Evolutionary conservation across 2,113 vertebrate species (phyloP).

Genomic region (Elachura formosa): DNA sequence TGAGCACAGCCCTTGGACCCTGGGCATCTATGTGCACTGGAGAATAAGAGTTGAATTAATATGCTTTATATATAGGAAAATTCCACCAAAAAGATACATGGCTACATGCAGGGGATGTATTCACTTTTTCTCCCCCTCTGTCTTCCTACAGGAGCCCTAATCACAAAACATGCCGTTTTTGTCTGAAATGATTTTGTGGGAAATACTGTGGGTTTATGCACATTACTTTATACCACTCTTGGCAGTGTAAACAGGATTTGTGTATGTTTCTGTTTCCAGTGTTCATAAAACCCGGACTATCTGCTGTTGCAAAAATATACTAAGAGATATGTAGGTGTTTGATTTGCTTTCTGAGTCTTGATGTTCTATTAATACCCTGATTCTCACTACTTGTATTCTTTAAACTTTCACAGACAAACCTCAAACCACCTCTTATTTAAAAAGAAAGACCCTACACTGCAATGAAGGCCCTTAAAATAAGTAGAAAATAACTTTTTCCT

Average conservation of each 20-base stretch:
- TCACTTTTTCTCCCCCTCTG: not conserved
- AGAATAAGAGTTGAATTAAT: not conserved
- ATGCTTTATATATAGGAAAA: not conserved
- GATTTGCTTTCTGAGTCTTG: not conserved
- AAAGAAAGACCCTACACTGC: not conserved
- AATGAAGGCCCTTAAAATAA: not conserved
- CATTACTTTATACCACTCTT: not conserved
- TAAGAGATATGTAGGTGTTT: not conserved
- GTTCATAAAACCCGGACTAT: not conserved
- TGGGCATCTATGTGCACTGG: rapidly evolving
- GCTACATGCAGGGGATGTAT: not conserved
- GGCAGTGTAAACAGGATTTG: not conserved
- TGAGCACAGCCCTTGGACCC: not conserved
- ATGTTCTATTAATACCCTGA: not conserved
- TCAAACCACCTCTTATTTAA: not conserved
- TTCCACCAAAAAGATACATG: not conserved
- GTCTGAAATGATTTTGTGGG: not conserved
- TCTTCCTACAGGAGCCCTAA: not conserved
- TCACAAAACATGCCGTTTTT: not conserved
- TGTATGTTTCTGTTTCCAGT: not conserved
- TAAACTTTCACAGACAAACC: not conserved
- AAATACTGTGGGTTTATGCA: not conserved
- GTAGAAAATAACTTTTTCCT: not conserved
- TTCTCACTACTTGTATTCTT: not conserved
- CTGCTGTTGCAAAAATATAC: not conserved